phyloP scores from a whole-genome alignment of 2,797 vertebrate species.

The Sparidentex hasta region DNA sequence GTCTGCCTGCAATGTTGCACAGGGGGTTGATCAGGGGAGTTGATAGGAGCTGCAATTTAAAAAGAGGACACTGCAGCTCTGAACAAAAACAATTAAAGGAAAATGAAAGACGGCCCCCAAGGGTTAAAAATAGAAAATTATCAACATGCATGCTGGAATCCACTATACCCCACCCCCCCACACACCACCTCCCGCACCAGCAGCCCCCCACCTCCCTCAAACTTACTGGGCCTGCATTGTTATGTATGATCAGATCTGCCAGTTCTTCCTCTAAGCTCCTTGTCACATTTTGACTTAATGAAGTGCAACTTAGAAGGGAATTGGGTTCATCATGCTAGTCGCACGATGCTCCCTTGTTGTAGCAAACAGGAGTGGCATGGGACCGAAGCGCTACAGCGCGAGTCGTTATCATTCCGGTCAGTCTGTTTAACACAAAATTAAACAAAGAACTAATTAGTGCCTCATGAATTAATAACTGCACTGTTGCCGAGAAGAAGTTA shows the following conservation, averaged over 20 bases:
- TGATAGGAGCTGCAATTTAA: slow-evolving; percentile 89
- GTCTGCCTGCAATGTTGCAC: slow-evolving; percentile 83
- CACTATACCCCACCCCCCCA: slow-evolving; percentile 79
- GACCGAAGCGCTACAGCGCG: slow-evolving; percentile 95
- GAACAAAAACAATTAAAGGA: slow-evolving; percentile 92
- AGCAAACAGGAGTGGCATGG: slow-evolving; percentile 99
- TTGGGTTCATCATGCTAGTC: slow-evolving; percentile 99
- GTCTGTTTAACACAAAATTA: slow-evolving; percentile 99
- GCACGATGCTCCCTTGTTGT: slow-evolving; percentile 99
- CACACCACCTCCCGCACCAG: slow-evolving; percentile 62
- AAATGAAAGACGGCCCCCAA: slow-evolving; percentile 89
- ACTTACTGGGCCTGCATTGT: slow-evolving; percentile 97
- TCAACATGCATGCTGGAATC: slow-evolving; percentile 89
- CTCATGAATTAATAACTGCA: slow-evolving; percentile 99
- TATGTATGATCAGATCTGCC: slow-evolving; percentile 99
- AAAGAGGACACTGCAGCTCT: slow-evolving; percentile 87
- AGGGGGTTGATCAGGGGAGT: slow-evolving; percentile 86
- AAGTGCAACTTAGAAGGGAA: slow-evolving; percentile 99
- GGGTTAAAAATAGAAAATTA: slow-evolving; percentile 92
- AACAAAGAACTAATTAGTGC: slow-evolving; percentile 99
- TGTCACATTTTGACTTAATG: slow-evolving; percentile 99
- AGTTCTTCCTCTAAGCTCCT: slow-evolving; percentile 99
- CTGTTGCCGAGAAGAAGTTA: slow-evolving; percentile 98
- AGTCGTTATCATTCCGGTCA: slow-evolving; percentile 99
- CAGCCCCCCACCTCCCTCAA: slow-evolving; percentile 80